phyloP scores from a whole-genome alignment of 2,888 invertebrate species.

The Abscondita cerata region DNA sequence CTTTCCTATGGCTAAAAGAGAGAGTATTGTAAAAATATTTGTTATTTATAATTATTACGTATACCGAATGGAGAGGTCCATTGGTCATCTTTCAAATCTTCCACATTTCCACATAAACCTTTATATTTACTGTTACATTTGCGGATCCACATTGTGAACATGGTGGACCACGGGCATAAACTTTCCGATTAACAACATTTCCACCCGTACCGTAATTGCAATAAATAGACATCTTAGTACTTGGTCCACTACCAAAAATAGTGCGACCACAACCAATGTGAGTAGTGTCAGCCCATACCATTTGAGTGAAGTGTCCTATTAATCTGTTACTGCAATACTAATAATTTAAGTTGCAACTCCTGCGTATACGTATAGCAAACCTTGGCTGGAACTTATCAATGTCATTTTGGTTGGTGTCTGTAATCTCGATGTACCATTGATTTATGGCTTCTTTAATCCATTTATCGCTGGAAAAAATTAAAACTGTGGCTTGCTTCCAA shows the following conservation, averaged over 20 bases:
- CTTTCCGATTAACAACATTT: constrained; percentile 14
- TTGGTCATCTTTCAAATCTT: no score
- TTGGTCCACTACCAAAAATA: background rate
- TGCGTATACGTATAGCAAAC: background rate
- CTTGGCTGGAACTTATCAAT: constrained; percentile 2
- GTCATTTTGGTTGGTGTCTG: background rate
- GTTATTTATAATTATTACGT: no score
- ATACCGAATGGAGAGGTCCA: no score
- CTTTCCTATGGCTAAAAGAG: no score
- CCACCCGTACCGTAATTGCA: constrained; percentile 27
- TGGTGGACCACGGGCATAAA: constrained; percentile 23
- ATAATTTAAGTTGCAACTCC: background rate
- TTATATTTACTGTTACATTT: no score
- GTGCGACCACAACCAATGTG: constrained; percentile 35
- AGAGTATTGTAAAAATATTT: no score
- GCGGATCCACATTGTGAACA: constrained; percentile 25
- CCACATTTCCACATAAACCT: no score
- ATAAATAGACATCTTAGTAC: background rate
- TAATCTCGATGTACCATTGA: constrained; percentile 11
- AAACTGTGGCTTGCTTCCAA: background rate
- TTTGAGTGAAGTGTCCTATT: constrained; percentile 36
- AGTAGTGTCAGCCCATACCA: constrained; percentile 37
- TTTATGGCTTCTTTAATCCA: background rate
- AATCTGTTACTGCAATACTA: constrained; percentile 1
- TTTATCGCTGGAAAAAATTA: background rate